phyloP scores from a whole-genome alignment of 30 jellyfish, hydroid and myxozoan species.

The Aurelia sp. region DNA sequence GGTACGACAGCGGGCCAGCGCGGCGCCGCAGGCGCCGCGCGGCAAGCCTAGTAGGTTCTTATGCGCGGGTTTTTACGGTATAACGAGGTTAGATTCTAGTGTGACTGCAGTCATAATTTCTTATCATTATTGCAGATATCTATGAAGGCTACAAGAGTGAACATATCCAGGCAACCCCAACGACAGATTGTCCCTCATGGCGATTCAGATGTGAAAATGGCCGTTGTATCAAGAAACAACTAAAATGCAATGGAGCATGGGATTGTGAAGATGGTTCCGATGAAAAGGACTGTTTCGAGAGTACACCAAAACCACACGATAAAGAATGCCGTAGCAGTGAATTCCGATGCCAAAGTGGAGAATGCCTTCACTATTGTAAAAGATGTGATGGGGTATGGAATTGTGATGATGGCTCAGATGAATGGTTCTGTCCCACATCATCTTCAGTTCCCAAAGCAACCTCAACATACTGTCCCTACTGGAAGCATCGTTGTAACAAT shows the following conservation, averaged over 20 bases:
- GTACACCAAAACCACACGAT: slow-evolving; percentile 21
- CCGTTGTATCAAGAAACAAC: slow-evolving; percentile 28
- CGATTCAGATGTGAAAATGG: slow-evolving; percentile 34
- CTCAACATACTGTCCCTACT: slow-evolving; percentile 40
- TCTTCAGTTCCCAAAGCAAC: slow-evolving; percentile 21
- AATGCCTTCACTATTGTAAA: slow-evolving; percentile 8
- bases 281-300: slow-evolving; percentile 48
- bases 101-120: too few species aligned
- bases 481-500: slow-evolving; percentile 24
- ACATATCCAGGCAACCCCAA: neutral
- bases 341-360: slow-evolving; percentile 33
- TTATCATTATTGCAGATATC: too few species aligned
- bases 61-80: too few species aligned
- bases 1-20: too few species aligned
- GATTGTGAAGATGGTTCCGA: slow-evolving; percentile 76
- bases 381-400: slow-evolving; percentile 5
- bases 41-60: too few species aligned
- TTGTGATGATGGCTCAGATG: slow-evolving; percentile 65
- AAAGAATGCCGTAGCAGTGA: slow-evolving; percentile 14
- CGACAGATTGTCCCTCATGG: slow-evolving; percentile 27
- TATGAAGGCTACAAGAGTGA: too few species aligned
- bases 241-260: slow-evolving; percentile 64
- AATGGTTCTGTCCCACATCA: slow-evolving; percentile 50
- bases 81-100: too few species aligned
- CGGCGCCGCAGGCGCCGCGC: too few species aligned